Base-by-base conservation (phyloP, 2,888 invertebrate genomes). In the Glaucopsyche alexis region DNA sequence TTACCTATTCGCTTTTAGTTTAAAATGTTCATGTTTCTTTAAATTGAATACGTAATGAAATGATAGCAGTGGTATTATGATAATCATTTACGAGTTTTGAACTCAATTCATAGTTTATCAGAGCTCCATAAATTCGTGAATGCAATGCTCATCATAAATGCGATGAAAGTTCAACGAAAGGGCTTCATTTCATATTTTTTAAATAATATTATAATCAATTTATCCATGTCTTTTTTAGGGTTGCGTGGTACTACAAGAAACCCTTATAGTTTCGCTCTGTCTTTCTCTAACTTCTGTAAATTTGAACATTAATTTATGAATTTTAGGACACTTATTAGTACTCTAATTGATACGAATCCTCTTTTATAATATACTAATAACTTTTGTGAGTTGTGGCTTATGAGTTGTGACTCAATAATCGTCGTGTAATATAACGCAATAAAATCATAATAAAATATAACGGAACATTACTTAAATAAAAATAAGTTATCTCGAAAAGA, bases 61-160 rank as follows among this genome's bases (percentile, higher is more conserved):
- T 13, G 60, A 38, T 60, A 38, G 7, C 42, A 66, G 66, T 3
- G 66, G 82, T 87, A 89, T 88, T 86, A 87, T 89, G 87, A 90
- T 91, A 89, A 89, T 85, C 82, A 77, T 87, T 90, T 89, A 90
- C 87, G 84, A 80, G 80, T 80, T 84, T 86, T 82, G 85, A 85
- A 86, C 86, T 86, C 84, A 83, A 88, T 87, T 29, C 29, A 7
- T 60, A 60, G 55, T 60, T 1, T 52, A 60, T 29, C 60, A 60
- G 13, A 13, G 13, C 60, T 60, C 6, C 13, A 60, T 60, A 29
- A 60, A 7, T 38, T 14, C 1, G 13, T 60, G 6, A 29, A 29
- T 60, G 7, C 55, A 13, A 60, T 60, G 11, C 29, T 60, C 29
- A 29, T 3, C 7, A 29, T 29, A 19, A 3, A 19, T 60, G 29